Conservation (phyloP, 2,797 vertebrate genomes). For the Valencia hispanica region DNA sequence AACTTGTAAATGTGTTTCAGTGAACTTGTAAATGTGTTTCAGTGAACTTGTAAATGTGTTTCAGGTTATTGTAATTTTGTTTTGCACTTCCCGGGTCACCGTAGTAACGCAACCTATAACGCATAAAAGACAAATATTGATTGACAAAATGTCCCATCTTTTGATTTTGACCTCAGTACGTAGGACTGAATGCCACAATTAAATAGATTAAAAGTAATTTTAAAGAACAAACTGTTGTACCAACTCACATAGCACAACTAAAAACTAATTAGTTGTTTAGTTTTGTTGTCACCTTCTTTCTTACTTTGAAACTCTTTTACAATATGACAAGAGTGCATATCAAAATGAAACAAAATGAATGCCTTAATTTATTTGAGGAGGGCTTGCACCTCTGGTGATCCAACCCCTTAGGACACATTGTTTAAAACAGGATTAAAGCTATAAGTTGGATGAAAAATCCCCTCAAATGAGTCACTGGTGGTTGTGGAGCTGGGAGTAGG, state of each 20-base stretch:
- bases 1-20: too few relatives aligned
- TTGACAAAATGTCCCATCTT: background rate
- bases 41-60: too few relatives aligned
- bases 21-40: too few relatives aligned
- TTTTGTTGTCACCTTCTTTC: background rate
- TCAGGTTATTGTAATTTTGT: too few relatives aligned
- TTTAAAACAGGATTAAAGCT: conserved; percentile 5
- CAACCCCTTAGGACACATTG: conserved; percentile 2
- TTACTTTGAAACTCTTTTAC: background rate
- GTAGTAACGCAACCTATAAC: background rate
- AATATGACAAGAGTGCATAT: background rate
- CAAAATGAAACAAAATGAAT: background rate
- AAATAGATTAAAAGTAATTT: background rate
- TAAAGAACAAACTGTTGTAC: background rate
- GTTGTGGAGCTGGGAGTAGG: conserved; percentile 1
- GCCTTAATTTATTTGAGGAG: background rate
- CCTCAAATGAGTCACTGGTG: conserved; percentile 10
- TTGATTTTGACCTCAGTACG: background rate
- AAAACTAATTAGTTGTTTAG: background rate
- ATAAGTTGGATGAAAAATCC: conserved; percentile 1
- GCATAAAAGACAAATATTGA: background rate
- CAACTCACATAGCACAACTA: background rate
- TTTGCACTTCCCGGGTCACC: too few relatives aligned
- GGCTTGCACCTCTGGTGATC: background rate
- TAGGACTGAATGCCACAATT: background rate